These are phyloP conservation scores for Clistopyga incitator DNA, from an alignment of 2,888 invertebrate species.

Conservation along the genomic window DNA sequence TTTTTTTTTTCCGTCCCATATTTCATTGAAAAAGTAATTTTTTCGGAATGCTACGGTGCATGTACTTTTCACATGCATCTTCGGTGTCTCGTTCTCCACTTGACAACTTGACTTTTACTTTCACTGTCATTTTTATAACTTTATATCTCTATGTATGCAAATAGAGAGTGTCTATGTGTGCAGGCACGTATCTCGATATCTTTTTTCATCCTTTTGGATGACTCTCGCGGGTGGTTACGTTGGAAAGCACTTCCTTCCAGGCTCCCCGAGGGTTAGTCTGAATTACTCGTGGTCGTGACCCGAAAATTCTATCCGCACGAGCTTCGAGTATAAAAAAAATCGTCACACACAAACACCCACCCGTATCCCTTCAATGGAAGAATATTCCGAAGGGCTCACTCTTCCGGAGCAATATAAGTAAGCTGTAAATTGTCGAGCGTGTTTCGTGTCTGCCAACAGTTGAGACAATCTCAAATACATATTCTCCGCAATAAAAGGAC, in stretches of 20 bases:
- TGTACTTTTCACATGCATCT: background rate
- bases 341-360: conserved; percentile 7
- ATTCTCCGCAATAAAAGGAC: no score
- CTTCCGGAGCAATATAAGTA: background rate
- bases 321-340: conserved; percentile 19
- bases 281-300: conserved; percentile 48
- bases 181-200: conserved; percentile 22
- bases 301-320: conserved; percentile 38
- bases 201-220: conserved; percentile 46
- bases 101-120: background rate
- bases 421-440: background rate
- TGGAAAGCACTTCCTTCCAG: conserved; percentile 50
- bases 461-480: background rate
- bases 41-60: background rate
- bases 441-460: background rate
- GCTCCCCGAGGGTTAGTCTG: conserved; percentile 19
- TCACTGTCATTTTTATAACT: conserved; percentile 13
- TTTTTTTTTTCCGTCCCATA: no score
- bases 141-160: conserved; percentile 3
- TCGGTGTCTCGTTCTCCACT: background rate
- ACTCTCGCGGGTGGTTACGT: conserved; percentile 51
- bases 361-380: conserved; percentile 19
- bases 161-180: conserved; percentile 12
- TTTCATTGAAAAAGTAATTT: background rate
- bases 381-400: conserved; percentile 15